A percentile compares a stretch with the other conserved stretches of the same genome.
Evolutionary conservation across 2,113 vertebrate species (phyloP).

Genomic region (rabbit (Oryctolagus cuniculus)): mOryCun1.1 NC_091432.1:12896501-12897000

Average conservation of each 20-base stretch:
- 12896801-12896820: slow-evolving; percentile 99
- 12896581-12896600: neutral
- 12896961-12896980: too few species aligned
- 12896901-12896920: too few species aligned
- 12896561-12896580: neutral
- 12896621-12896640: neutral
- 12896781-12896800: slow-evolving; percentile 95
- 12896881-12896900: neutral
- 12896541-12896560: neutral
- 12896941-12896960: too few species aligned
- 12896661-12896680: neutral
- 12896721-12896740: neutral
- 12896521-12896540: neutral
- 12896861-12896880: slow-evolving; percentile 84
- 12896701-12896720: neutral
- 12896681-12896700: neutral
- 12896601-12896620: neutral
- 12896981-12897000: too few species aligned
- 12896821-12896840: slow-evolving; percentile 98
- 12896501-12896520: neutral
- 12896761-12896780: slow-evolving; percentile 97
- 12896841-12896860: slow-evolving; percentile 96
- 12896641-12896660: neutral
- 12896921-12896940: too few species aligned
- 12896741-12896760: neutral